Conservation (phyloP, 64 coral and sea anemone species). For the Porites australiensis region DNA sequence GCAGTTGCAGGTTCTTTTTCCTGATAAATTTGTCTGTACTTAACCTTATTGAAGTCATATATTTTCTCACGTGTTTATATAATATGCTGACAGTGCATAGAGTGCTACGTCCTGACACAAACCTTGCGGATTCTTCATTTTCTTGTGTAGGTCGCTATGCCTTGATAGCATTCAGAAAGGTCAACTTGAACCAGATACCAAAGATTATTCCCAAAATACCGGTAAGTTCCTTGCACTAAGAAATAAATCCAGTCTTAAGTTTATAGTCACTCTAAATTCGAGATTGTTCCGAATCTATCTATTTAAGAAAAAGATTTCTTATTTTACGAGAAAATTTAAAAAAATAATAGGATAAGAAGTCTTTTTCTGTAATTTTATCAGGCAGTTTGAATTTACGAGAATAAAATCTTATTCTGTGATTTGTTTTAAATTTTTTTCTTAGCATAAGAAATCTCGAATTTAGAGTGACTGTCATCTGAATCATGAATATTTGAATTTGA, state of each 20-base stretch:
- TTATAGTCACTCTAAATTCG: too few relatives aligned
- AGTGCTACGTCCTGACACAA: not conserved
- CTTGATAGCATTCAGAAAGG: conserved; percentile 79
- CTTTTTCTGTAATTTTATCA: too few relatives aligned
- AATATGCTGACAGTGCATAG: not conserved
- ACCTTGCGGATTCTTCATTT: not conserved
- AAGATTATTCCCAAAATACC: conserved; percentile 95
- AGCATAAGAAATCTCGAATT: too few relatives aligned
- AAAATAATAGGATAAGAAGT: too few relatives aligned
- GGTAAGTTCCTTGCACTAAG: conserved; percentile 51
- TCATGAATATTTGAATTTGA: too few relatives aligned
- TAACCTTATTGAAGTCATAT: not conserved
- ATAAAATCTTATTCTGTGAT: too few relatives aligned
- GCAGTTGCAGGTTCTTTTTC: conserved; percentile 82
- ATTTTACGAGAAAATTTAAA: too few relatives aligned
- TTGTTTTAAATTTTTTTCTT: too few relatives aligned
- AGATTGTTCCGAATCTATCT: too few relatives aligned
- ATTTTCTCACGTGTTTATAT: not conserved
- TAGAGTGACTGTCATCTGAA: too few relatives aligned
- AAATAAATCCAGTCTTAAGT: not conserved
- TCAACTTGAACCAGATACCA: conserved; percentile 86
- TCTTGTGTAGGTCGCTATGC: conserved; percentile 86
- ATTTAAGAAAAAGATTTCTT: too few relatives aligned
- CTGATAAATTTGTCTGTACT: not conserved
- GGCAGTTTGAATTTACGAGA: too few relatives aligned